A percentile compares a stretch with the other conserved stretches of the same genome.
Evolutionary conservation across 2,888 invertebrate genomes (phyloP).

Genomic region (Eurytoma adleriae): DNA sequence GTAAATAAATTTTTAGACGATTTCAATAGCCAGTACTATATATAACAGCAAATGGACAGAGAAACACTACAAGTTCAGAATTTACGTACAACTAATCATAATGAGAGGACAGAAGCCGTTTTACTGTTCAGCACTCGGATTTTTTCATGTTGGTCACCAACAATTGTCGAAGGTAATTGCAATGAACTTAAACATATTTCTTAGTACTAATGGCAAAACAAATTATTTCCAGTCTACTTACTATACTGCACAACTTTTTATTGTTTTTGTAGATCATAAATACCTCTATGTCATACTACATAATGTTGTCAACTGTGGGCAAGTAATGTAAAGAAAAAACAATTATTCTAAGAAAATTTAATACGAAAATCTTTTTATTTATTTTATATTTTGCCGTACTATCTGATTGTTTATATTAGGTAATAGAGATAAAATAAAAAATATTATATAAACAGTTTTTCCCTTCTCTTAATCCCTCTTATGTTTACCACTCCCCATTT

Average conservation of each 20-base stretch:
- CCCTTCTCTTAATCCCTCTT: too few relatives aligned
- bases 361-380: too few relatives aligned
- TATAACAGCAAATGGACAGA: neutral
- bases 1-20: too few relatives aligned
- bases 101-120: constrained; percentile 1
- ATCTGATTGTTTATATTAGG: too few relatives aligned
- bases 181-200: neutral
- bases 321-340: too few relatives aligned
- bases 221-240: neutral
- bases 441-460: too few relatives aligned
- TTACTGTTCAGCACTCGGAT: constrained; percentile 1
- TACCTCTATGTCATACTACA: neutral
- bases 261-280: neutral
- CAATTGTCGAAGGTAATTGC: neutral
- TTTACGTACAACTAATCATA: neutral
- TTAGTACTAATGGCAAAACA: neutral
- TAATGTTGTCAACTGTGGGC: neutral
- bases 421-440: too few relatives aligned
- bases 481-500: too few relatives aligned
- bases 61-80: neutral
- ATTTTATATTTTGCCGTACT: too few relatives aligned
- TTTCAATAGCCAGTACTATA: neutral
- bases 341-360: too few relatives aligned
- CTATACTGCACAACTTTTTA: neutral
- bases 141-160: neutral